A percentile compares a stretch with the other conserved stretches of the same genome.
Conservation (phyloP, 2,888 invertebrate genomes). For the Mesorhabditis spiculigera region DNA sequence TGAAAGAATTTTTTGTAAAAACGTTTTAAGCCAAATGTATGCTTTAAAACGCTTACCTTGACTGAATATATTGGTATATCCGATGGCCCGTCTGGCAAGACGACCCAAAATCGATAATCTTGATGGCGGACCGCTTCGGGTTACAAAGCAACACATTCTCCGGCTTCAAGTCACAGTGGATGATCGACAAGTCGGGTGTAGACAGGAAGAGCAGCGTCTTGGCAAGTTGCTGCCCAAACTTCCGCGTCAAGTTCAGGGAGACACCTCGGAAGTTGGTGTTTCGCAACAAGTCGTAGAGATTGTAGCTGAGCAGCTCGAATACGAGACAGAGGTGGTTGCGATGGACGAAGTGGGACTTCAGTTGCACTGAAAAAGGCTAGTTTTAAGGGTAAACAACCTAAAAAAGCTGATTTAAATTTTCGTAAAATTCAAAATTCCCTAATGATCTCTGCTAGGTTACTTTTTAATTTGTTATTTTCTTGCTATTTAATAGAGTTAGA, state of each 20-base stretch:
- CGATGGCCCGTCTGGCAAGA: constrained; percentile 95
- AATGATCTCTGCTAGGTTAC: not conserved
- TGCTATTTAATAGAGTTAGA: no score
- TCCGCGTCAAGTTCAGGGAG: constrained; percentile 96
- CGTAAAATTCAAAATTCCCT: not conserved
- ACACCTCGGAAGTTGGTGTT: constrained; percentile 99
- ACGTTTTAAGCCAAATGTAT: no score
- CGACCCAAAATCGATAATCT: constrained; percentile 99
- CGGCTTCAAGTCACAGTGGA: constrained; percentile 99
- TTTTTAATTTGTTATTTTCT: no score
- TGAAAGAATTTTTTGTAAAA: no score
- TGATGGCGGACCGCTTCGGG: constrained; percentile 95
- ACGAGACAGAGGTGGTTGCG: constrained; percentile 99
- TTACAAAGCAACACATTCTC: constrained; percentile 99
- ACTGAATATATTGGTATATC: constrained; percentile 99
- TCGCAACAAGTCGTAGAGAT: constrained; percentile 95
- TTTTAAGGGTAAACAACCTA: not conserved
- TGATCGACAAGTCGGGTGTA: constrained; percentile 97
- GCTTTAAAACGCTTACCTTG: constrained; percentile 64
- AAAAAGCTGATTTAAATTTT: not conserved
- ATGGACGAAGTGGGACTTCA: constrained; percentile 99
- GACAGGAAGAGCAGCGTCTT: constrained; percentile 98
- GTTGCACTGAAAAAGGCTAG: constrained; percentile 79
- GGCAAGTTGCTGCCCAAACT: constrained; percentile 99
- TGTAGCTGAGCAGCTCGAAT: constrained; percentile 98